Base-by-base conservation (phyloP, 2,888 invertebrate genomes). In the Prosapia bicincta region DNA sequence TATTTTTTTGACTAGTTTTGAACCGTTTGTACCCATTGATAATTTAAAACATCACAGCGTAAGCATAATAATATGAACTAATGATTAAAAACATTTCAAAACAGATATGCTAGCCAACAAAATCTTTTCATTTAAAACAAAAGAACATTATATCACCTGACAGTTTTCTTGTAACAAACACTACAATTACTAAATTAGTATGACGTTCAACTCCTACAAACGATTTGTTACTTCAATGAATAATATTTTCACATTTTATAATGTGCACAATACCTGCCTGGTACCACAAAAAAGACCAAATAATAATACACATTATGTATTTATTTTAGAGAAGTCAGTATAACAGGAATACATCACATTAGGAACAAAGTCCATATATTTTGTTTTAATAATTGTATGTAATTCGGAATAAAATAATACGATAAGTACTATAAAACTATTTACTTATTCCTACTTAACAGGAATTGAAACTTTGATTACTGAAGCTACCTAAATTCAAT, bases 11-110 rank as follows among this genome's bases (percentile, higher is more conserved):
- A 78, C 76, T 32, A 78, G 74, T 78, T 78, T 80, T 1, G 80
- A 79, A 26, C 78, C 77, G 78, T 78, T 81, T 26, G 78, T 76
- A 75, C 80, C 80, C 80, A 81, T 81, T 43, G 30, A 25, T 13
- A 15, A 23, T 38, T 71, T 32, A 43, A 54, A 20, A 54, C 54
- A 54, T 54, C 54, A 54, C 54, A 54, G 54, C 20, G 20, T 54
- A 54, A 54, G 3, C 54, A n/a, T n/a, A n/a, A n/a, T 38, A n/a
- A n/a, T n/a, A 1, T 54, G 13, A 20, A n/a, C 1, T 20, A 54
- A 20, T 54, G 3, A 6, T 20, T 54, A 20, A 6, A 54, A 54
- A 6, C 20, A 20, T 54, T 54, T 54, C 6, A 20, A 54, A 54
- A 54, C 54, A 54, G 20, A 3, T 54, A 54, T 3, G 6, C 20